phyloP scores from a whole-genome alignment of 2,113 vertebrate species.

The Hippocampus zosterae region DNA sequence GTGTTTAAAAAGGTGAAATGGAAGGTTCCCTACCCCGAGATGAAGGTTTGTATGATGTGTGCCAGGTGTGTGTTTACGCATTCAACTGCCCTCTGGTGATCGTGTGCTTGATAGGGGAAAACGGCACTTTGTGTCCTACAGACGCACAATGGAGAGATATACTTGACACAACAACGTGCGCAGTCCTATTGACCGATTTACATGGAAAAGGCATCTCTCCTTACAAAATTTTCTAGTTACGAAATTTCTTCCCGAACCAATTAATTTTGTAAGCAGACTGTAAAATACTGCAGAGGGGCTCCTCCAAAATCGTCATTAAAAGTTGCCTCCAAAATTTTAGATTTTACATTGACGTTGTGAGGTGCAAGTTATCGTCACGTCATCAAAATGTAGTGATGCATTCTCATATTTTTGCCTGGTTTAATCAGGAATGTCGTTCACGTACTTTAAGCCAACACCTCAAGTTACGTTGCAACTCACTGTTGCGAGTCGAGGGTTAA shows the following conservation, averaged over 20 bases:
- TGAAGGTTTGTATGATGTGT: conserved; percentile 25
- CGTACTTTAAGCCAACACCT: background rate
- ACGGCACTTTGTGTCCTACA: conserved; percentile 45
- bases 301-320: too few relatives aligned
- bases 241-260: too few relatives aligned
- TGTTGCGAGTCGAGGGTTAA: background rate
- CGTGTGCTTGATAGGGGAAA: conserved; percentile 39
- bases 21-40: conserved; percentile 11
- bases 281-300: too few relatives aligned
- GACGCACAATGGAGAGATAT: conserved; percentile 40
- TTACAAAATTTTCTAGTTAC: too few relatives aligned
- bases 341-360: too few relatives aligned
- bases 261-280: too few relatives aligned
- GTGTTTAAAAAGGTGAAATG: conserved; percentile 11
- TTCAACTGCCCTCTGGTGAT: conserved; percentile 41
- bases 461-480: background rate
- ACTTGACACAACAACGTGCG: conserved; percentile 36
- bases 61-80: conserved; percentile 51
- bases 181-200: conserved; percentile 16
- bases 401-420: too few relatives aligned
- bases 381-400: background rate
- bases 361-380: too few relatives aligned
- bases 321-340: too few relatives aligned
- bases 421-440: background rate
- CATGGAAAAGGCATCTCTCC: too few relatives aligned